These are phyloP conservation scores for Meta bourneti DNA, from an alignment of 2,888 invertebrate species.

Conservation along the genomic window DNA sequence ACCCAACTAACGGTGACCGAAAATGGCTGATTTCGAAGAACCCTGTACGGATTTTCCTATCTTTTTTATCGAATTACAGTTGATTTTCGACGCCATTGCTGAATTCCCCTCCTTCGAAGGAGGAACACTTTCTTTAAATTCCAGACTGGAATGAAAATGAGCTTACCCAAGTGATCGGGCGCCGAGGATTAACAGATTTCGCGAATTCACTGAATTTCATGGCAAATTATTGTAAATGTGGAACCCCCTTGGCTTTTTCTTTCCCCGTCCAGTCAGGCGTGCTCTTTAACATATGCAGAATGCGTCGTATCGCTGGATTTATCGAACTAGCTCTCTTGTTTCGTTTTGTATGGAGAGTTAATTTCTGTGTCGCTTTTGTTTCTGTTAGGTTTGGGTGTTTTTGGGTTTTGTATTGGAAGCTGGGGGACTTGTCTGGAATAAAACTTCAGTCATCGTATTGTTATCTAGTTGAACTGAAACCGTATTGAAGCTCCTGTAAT, in stretches of 20 bases:
- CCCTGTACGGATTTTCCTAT: not conserved
- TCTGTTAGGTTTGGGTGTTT: not conserved
- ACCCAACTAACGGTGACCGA: not conserved
- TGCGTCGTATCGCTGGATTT: not conserved
- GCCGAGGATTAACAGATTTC: conserved; percentile 26
- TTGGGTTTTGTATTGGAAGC: not conserved
- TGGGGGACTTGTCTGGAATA: not conserved
- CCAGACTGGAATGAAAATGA: conserved; percentile 39
- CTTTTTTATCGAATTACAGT: not conserved
- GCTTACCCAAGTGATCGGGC: conserved; percentile 48
- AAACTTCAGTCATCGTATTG: too few relatives aligned
- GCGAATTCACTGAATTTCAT: conserved; percentile 31
- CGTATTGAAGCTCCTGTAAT: too few relatives aligned
- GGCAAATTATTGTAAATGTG: conserved; percentile 30
- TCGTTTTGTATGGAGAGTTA: not conserved
- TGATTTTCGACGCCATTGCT: not conserved
- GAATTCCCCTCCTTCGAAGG: not conserved
- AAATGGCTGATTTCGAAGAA: not conserved
- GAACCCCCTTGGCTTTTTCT: conserved; percentile 5
- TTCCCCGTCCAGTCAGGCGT: not conserved
- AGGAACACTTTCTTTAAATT: not conserved
- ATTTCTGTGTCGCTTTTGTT: not conserved
- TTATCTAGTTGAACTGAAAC: too few relatives aligned
- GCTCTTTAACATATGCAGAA: not conserved
- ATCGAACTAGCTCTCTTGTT: not conserved